Conservation (phyloP, 1,140 invertebrate species). For the Eubasilissa regina region DNA sequence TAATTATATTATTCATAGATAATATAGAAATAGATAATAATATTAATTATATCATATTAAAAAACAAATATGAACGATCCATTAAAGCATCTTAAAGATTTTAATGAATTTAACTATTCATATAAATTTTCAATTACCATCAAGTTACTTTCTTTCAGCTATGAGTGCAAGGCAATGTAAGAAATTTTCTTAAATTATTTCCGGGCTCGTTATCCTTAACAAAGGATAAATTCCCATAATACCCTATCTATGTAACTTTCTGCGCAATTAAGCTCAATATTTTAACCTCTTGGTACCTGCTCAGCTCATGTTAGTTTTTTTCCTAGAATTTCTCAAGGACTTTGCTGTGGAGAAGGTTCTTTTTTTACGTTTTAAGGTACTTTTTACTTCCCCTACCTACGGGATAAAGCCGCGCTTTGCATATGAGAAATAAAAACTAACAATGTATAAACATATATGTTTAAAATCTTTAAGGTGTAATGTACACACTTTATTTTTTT, state of each 20-base stretch:
- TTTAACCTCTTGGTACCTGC: slow-evolving; percentile 24
- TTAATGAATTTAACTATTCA: neutral
- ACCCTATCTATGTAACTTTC: slow-evolving; percentile 32
- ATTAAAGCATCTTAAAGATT: too few relatives aligned
- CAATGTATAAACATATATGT: too few relatives aligned
- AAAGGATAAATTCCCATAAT: slow-evolving; percentile 25
- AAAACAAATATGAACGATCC: too few relatives aligned
- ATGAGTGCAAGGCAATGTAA: slow-evolving; percentile 23
- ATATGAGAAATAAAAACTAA: neutral
- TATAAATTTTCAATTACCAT: slow-evolving; percentile 16
- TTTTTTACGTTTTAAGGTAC: slow-evolving; percentile 7
- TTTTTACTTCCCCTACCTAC: neutral
- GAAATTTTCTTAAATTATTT: slow-evolving; percentile 41
- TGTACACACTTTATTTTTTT: too few relatives aligned
- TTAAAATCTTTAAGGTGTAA: too few relatives aligned
- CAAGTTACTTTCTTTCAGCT: slow-evolving; percentile 20
- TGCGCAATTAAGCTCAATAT: slow-evolving; percentile 33
- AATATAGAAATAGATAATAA: too few relatives aligned
- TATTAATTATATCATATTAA: too few relatives aligned
- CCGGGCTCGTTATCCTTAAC: slow-evolving; percentile 12
- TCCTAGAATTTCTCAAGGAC: neutral
- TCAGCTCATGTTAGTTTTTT: slow-evolving; percentile 17
- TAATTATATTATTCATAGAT: too few relatives aligned
- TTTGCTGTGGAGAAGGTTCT: slow-evolving; percentile 6
- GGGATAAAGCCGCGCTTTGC: slow-evolving; percentile 8